Evolutionary conservation across 1,140 invertebrate genomes (phyloP).

Genomic region (Conopomorpha cramerella): DNA sequence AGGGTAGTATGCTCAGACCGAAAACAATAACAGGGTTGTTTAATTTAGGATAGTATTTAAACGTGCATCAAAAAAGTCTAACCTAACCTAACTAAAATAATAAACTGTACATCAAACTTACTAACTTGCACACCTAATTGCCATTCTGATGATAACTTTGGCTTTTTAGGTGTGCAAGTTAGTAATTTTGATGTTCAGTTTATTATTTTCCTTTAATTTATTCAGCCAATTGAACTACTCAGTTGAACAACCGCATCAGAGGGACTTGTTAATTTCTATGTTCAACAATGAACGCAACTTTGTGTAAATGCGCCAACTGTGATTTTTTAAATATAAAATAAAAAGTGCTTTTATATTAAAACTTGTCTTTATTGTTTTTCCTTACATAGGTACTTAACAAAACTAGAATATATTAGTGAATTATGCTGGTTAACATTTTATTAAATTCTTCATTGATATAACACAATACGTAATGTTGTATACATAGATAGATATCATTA

Average conservation of each 20-base stretch:
- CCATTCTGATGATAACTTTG: not conserved
- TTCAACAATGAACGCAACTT: conserved; percentile 12
- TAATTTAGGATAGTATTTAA: no score
- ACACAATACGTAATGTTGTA: no score
- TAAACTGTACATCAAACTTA: no score
- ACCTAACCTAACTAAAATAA: no score
- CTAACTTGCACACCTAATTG: no score
- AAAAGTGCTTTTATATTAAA: conserved; percentile 18
- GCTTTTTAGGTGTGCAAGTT: not conserved
- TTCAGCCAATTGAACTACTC: no score
- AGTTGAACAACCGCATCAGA: not conserved
- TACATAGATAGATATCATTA: no score
- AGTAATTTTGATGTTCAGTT: not conserved
- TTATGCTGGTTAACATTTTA: conserved; percentile 36
- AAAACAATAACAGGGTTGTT: no score
- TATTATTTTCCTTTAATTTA: no score
- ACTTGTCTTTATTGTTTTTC: conserved; percentile 35
- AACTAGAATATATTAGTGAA: conserved; percentile 24
- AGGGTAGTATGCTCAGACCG: no score
- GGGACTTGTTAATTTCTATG: conserved; percentile 1
- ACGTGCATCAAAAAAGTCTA: no score
- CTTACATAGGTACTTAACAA: conserved; percentile 33
- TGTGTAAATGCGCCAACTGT: not conserved
- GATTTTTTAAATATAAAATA: not conserved
- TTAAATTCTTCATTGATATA: conserved; percentile 13